Evolutionary conservation across 2,113 vertebrate species (phyloP).

Genomic region (Amia ocellicauda): DNA sequence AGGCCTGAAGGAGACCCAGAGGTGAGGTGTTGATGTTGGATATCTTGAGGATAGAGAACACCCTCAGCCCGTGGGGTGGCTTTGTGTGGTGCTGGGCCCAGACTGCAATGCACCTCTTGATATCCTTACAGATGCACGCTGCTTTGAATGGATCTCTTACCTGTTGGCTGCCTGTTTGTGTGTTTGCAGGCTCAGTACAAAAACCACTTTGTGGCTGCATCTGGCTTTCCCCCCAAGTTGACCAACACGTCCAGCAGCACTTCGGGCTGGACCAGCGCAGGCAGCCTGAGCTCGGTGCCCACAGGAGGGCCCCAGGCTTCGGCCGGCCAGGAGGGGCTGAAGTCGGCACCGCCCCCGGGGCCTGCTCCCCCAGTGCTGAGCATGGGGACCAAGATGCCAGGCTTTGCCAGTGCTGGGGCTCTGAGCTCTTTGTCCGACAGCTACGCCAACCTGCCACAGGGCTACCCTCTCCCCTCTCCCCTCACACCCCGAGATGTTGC

Average conservation of each 20-base stretch:
- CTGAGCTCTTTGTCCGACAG: slow-evolving; percentile 55
- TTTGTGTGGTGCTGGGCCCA: too few species aligned
- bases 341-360: slow-evolving; percentile 9
- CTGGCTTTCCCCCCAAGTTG: slow-evolving; percentile 84
- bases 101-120: too few species aligned
- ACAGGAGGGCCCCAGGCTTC: slow-evolving; percentile 57
- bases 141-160: too few species aligned
- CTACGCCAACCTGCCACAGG: slow-evolving; percentile 32
- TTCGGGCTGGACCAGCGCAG: slow-evolving; percentile 94
- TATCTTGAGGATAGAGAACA: too few species aligned
- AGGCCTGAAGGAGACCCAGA: too few species aligned
- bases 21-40: too few species aligned
- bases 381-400: slow-evolving; percentile 39
- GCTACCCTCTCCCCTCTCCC: slow-evolving; percentile 56
- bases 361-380: slow-evolving; percentile 27
- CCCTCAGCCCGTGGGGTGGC: too few species aligned
- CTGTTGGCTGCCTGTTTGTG: background rate
- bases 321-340: slow-evolving; percentile 25
- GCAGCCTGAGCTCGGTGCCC: slow-evolving; percentile 90
- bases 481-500: slow-evolving; percentile 60
- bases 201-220: slow-evolving; percentile 95
- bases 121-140: background rate
- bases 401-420: slow-evolving; percentile 60
- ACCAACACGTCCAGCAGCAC: slow-evolving; percentile 76
- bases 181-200: slow-evolving; percentile 86